These are phyloP conservation scores for Musca vetustissima DNA, from an alignment of 1,140 invertebrate genomes.

Conservation along the genomic window DNA sequence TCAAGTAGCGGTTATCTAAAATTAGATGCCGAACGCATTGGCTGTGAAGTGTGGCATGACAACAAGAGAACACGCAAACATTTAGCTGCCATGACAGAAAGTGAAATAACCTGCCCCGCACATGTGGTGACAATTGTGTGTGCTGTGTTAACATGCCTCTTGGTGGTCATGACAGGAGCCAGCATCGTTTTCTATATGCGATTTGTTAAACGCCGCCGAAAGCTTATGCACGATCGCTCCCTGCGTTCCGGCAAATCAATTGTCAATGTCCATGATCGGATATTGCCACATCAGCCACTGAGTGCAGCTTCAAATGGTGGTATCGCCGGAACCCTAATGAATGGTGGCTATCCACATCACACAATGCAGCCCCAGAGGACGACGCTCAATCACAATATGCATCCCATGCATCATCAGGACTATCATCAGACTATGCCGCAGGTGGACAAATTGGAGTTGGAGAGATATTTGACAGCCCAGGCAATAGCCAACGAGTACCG, in stretches of 20 bases:
- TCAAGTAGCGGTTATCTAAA: constrained; percentile 39
- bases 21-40: constrained; percentile 50
- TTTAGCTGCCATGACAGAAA: constrained; percentile 46
- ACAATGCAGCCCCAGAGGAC: constrained; percentile 43
- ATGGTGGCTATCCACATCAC: constrained; percentile 44
- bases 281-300: constrained; percentile 44
- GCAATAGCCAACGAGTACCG: constrained; percentile 52
- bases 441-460: constrained; percentile 53
- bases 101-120: constrained; percentile 53
- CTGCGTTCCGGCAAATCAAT: constrained; percentile 50
- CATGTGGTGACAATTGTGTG: constrained; percentile 55
- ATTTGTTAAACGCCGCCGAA: constrained; percentile 49
- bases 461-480: constrained; percentile 53
- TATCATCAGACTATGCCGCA: constrained; percentile 51
- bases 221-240: constrained; percentile 45
- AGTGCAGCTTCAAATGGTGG: constrained; percentile 26
- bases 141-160: constrained; percentile 47
- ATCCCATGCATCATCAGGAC: constrained; percentile 39
- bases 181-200: constrained; percentile 53
- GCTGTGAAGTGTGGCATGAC: constrained; percentile 53
- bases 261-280: constrained; percentile 52
- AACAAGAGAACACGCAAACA: constrained; percentile 37
- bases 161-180: constrained; percentile 48
- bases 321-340: not conserved
- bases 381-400: constrained; percentile 41